Base-by-base conservation (phyloP, 2,888 invertebrate species). In the Liopterus haemorrhoidalis region DNA sequence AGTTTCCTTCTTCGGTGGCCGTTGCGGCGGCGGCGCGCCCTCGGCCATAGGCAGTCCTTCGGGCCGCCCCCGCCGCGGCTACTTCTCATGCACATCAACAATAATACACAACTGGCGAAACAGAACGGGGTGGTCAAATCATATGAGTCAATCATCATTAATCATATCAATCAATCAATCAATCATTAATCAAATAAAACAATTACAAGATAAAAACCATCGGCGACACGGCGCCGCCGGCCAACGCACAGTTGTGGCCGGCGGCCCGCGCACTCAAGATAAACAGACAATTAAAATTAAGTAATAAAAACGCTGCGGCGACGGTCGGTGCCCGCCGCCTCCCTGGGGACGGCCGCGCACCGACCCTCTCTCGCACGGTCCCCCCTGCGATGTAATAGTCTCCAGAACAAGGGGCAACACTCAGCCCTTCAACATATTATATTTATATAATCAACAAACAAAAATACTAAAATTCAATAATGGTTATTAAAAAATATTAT, bases 11-110 rank as follows among this genome's bases (percentile, higher is more conserved):
- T 22, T 54, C 55, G 57, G 54, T 57, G 55, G 57, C 55, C 57
- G 58, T 57, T n/a, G 52, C 54, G 52, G 54, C 52, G 56, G 48
- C 22, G 43, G 47, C 40, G 54, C 58, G 56, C 58, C 58, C 56
- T 56, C 55, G 50, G 51, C 56, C 58, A 54, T 53, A 54, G 58
- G 58, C 59, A 59, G 58, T 60, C 60, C 64, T 62, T 59, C 60
- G 64, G 62, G 64, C 60, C 62, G 64, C 62, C 59, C 60, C 59
- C 64, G 63, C 61, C 63, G 63, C 58, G 47, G 46, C 12, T 45
- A 33, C 41, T 32, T 43, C 20, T 44, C 44, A 52, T 61, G 62
- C 62, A 62, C 63, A 61, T 61, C 59, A n/a, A n/a, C n/a, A n/a
- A n/a, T n/a, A n/a, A n/a, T n/a, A n/a, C n/a, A n/a, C n/a, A n/a